Conservation (phyloP, 2,888 invertebrate genomes). For the Volucella inflata region DNA sequence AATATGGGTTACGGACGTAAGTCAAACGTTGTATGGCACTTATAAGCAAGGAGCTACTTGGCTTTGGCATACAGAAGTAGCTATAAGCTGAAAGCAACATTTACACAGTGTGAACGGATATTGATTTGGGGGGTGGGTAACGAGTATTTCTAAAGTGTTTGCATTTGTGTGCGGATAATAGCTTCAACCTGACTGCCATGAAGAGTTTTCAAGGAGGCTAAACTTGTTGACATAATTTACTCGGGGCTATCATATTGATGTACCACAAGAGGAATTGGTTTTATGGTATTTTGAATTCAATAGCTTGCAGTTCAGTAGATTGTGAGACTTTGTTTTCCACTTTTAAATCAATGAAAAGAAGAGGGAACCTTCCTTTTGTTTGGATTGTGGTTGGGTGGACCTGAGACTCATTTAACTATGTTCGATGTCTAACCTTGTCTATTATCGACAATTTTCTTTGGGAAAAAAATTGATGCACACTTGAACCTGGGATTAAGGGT, state of each 20-base stretch:
- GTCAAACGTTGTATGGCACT: constrained; percentile 45
- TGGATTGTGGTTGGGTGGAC: no score
- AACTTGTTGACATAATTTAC: constrained; percentile 70
- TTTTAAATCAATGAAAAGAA: neutral
- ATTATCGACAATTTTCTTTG: no score
- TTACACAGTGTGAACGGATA: constrained; percentile 57
- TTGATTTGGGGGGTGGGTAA: constrained; percentile 10
- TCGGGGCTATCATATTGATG: constrained; percentile 49
- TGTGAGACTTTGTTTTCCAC: neutral
- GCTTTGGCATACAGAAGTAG: constrained; percentile 54
- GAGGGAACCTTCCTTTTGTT: no score
- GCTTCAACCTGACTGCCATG: neutral
- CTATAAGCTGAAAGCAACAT: constrained; percentile 68
- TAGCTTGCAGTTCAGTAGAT: neutral
- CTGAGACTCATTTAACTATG: no score
- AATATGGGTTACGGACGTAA: constrained; percentile 67
- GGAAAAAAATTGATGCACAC: no score
- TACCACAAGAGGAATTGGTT: neutral
- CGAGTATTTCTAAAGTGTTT: constrained; percentile 9
- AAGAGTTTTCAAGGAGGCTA: constrained; percentile 27
- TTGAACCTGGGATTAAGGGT: no score
- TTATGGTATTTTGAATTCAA: constrained; percentile 20
- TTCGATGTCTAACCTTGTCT: no score
- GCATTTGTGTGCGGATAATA: constrained; percentile 3
- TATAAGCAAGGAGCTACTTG: constrained; percentile 66